These are phyloP conservation scores for Drosophila kokeensis DNA, from an alignment of 2,888 invertebrate genomes.

Conservation along the genomic window DNA sequence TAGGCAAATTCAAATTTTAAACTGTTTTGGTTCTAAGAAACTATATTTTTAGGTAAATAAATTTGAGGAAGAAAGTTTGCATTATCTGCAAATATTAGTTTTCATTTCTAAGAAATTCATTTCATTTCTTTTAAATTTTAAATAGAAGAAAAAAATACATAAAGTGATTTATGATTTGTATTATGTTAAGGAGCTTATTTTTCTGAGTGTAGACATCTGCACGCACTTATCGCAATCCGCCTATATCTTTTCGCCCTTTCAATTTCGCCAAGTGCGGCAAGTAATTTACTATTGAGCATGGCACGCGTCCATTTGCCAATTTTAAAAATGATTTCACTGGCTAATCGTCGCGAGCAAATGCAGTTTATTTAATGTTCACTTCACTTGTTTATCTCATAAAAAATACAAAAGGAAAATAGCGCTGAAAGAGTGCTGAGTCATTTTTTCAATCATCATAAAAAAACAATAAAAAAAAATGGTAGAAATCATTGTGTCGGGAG, in stretches of 20 bases:
- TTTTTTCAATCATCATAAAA: constrained; percentile 27
- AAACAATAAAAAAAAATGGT: background rate
- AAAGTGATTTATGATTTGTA: background rate
- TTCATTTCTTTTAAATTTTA: background rate
- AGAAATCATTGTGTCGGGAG: constrained; percentile 8
- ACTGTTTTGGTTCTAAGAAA: background rate
- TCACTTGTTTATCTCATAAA: constrained; percentile 26
- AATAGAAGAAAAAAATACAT: background rate
- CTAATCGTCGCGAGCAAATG: constrained; percentile 33
- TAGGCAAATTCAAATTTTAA: background rate
- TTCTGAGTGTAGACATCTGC: background rate
- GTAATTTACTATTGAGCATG: constrained; percentile 22
- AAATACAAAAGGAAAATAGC: constrained; percentile 16
- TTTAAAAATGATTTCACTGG: constrained; percentile 49
- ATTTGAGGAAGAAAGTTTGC: background rate
- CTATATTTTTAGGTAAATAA: background rate
- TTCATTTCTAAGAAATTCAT: background rate
- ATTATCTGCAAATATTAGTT: background rate
- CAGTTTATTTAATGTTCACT: constrained; percentile 52
- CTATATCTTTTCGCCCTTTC: background rate
- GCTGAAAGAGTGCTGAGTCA: constrained; percentile 10
- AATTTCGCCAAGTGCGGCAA: background rate
- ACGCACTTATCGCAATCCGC: background rate
- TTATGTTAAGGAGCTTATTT: background rate
- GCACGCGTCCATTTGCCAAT: constrained; percentile 47